phyloP scores from a whole-genome alignment of 2,888 invertebrate genomes.

The Aleiodes alternator region DNA sequence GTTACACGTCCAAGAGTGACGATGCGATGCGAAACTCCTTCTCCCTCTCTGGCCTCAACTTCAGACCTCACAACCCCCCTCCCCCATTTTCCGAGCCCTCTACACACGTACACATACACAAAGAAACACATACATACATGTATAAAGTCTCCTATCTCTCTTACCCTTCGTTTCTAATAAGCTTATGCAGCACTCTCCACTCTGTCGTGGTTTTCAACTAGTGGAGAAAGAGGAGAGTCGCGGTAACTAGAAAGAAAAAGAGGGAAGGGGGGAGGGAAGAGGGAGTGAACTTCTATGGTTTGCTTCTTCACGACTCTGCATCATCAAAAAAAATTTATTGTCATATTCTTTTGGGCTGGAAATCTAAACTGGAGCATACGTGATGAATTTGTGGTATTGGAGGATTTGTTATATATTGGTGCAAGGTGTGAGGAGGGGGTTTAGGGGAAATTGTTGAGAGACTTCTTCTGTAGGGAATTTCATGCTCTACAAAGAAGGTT shows the following conservation, averaged over 20 bases:
- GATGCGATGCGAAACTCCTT: slow-evolving; percentile 2
- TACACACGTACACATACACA: background rate
- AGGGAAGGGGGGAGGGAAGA: no score
- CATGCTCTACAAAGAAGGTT: no score
- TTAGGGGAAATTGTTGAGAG: no score
- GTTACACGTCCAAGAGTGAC: slow-evolving; percentile 38
- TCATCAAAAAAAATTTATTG: slow-evolving; percentile 21
- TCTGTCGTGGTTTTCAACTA: slow-evolving; percentile 36
- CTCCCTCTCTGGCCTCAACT: slow-evolving; percentile 17
- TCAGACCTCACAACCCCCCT: slow-evolving; percentile 8
- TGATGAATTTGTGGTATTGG: no score
- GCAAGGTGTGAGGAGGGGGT: no score
- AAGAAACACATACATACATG: slow-evolving; percentile 1
- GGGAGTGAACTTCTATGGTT: background rate
- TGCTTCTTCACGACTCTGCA: slow-evolving; percentile 18
- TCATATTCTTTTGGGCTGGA: no score
- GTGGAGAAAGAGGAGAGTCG: slow-evolving; percentile 7
- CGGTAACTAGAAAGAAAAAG: slow-evolving; percentile 3
- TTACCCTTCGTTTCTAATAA: slow-evolving; percentile 24
- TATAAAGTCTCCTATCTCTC: background rate
- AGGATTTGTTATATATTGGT: no score
- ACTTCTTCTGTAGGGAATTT: no score
- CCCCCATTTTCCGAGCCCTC: slow-evolving; percentile 24
- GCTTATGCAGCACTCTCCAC: slow-evolving; percentile 35
- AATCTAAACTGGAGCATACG: no score